These are phyloP conservation scores for Larimichthys crocea DNA, from an alignment of 2,113 vertebrate genomes.

Conservation along the genomic window DNA sequence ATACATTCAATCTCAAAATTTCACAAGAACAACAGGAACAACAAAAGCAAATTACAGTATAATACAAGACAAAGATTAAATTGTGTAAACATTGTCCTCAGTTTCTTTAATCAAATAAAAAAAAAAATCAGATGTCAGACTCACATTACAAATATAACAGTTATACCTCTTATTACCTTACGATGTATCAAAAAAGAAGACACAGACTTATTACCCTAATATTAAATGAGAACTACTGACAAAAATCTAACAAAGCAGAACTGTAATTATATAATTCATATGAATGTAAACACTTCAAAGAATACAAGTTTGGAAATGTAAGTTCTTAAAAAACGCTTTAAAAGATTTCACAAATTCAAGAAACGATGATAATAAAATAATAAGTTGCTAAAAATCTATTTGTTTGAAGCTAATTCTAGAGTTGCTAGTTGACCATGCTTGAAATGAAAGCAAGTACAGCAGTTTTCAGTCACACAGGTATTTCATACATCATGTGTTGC, in stretches of 20 bases:
- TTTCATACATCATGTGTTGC: conserved; percentile 19
- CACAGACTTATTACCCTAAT: conserved; percentile 37
- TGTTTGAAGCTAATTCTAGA: conserved; percentile 19
- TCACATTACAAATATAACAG: conserved; percentile 55
- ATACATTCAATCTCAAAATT: conserved; percentile 81
- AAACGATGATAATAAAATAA: conserved; percentile 25
- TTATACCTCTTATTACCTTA: conserved; percentile 30
- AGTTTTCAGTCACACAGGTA: conserved; percentile 50
- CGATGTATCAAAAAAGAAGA: conserved; percentile 43
- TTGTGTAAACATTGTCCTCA: conserved; percentile 84
- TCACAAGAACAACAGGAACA: conserved; percentile 57
- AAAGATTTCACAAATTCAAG: conserved; percentile 38
- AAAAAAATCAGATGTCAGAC: conserved; percentile 30
- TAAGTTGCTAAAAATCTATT: not conserved
- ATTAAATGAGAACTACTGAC: conserved; percentile 42
- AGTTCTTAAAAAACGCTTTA: conserved; percentile 19
- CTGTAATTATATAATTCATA: conserved; percentile 46
- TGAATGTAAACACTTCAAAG: conserved; percentile 76
- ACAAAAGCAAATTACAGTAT: conserved; percentile 81
- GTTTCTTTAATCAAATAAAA: conserved; percentile 61
- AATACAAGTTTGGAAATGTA: conserved; percentile 49
- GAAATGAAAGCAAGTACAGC: conserved; percentile 67
- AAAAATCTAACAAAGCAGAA: conserved; percentile 33
- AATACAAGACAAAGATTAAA: conserved; percentile 76
- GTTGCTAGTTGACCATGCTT: conserved; percentile 28